Evolutionary conservation across 2,797 vertebrate genomes (phyloP).

Genomic region (Onychomys leucogaster): DNA sequence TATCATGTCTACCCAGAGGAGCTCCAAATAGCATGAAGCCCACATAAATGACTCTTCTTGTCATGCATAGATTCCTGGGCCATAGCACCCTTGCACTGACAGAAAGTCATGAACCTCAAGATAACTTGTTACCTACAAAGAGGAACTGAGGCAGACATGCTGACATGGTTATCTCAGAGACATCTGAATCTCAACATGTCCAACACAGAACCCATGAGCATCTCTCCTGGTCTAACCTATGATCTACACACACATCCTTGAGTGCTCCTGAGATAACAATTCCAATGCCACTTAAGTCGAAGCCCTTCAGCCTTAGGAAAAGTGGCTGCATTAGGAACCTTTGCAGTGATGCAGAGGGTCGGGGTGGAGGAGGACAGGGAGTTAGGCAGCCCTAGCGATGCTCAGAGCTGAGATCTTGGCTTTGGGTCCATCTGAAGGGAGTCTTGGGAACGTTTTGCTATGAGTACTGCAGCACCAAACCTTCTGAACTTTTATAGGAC

Average conservation of each 20-base stretch:
- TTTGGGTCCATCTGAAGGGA: not conserved
- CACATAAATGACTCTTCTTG: not conserved
- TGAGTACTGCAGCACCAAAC: not conserved
- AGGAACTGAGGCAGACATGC: too few species aligned
- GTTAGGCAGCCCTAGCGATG: not conserved
- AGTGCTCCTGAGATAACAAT: not conserved
- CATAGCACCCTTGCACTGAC: not conserved
- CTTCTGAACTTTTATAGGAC: constrained; percentile 20
- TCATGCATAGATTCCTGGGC: not conserved
- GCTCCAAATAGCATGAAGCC: not conserved
- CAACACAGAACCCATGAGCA: not conserved
- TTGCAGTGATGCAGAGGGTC: fast-evolving
- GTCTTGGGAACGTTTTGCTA: constrained; percentile 35
- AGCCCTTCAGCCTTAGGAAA: not conserved
- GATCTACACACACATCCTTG: not conserved
- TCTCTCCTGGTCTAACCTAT: not conserved
- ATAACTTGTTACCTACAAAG: not conserved
- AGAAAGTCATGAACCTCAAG: not conserved
- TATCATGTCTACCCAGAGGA: not conserved
- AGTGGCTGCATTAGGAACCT: not conserved
- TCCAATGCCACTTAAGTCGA: not conserved
- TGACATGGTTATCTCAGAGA: not conserved
- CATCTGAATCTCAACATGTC: not conserved
- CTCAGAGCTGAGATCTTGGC: not conserved
- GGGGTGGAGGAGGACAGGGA: not conserved